A percentile compares a stretch with the other conserved stretches of the same genome.
phyloP scores from a whole-genome alignment of 2,888 invertebrate species.

The Argynnis bischoffii region DNA sequence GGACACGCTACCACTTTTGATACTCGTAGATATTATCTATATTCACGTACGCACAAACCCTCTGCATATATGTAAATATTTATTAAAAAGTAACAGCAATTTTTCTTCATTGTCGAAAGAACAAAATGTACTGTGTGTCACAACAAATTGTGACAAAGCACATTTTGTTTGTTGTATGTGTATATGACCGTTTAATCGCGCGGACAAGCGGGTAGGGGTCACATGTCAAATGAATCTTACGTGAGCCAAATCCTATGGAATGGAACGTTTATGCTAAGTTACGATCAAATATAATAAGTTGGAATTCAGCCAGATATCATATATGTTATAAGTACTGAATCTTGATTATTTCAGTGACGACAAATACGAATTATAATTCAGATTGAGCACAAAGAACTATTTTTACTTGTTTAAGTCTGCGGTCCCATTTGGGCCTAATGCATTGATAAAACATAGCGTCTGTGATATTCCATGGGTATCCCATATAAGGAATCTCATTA shows the following conservation, averaged over 20 bases:
- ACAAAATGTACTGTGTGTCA: slow-evolving; percentile 10
- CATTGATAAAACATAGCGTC: too few relatives aligned
- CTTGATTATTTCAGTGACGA: slow-evolving; percentile 11
- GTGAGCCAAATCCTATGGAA: slow-evolving; percentile 17
- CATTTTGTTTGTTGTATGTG: neutral
- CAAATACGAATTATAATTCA: slow-evolving; percentile 3
- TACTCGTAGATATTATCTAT: too few relatives aligned
- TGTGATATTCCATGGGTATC: too few relatives aligned
- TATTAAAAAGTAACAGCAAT: slow-evolving; percentile 6
- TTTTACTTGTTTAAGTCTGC: too few relatives aligned
- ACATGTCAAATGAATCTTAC: slow-evolving; percentile 27
- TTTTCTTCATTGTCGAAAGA: neutral
- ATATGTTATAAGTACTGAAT: slow-evolving; percentile 11
- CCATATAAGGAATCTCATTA: too few relatives aligned
- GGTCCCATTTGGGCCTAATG: too few relatives aligned
- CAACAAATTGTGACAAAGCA: neutral
- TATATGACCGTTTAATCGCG: slow-evolving; percentile 13
- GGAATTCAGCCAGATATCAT: slow-evolving; percentile 29
- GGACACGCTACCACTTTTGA: too few relatives aligned
- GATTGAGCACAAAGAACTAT: neutral
- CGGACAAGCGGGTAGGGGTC: slow-evolving; percentile 17
- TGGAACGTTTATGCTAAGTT: slow-evolving; percentile 23
- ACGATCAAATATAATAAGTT: slow-evolving; percentile 28
- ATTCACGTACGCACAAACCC: too few relatives aligned
- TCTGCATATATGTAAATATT: neutral